Evolutionary conservation across 2,888 invertebrate species (phyloP).

Genomic region (Bellardia bayeri): DNA sequence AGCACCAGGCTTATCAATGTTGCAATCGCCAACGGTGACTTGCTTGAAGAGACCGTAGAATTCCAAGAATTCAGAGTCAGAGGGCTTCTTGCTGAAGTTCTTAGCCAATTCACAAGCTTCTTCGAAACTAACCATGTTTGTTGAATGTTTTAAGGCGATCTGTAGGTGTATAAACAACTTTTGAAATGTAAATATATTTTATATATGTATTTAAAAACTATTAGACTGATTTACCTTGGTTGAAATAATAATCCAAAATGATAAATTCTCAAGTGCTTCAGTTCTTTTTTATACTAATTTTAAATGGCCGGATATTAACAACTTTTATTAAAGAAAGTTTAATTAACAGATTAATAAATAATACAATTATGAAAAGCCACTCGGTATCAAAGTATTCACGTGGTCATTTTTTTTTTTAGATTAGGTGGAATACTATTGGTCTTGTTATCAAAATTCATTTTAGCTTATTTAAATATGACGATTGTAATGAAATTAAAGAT

Average conservation of each 20-base stretch:
- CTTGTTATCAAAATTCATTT: background rate
- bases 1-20: conserved; percentile 90
- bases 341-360: conserved; percentile 34
- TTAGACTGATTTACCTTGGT: conserved; percentile 37
- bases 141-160: conserved; percentile 37
- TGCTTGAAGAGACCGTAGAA: conserved; percentile 94
- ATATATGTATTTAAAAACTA: conserved; percentile 10
- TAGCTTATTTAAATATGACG: background rate
- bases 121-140: conserved; percentile 85
- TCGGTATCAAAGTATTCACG: conserved; percentile 11
- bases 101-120: conserved; percentile 86
- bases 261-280: conserved; percentile 33
- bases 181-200: background rate
- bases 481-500: background rate
- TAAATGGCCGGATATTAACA: conserved; percentile 5
- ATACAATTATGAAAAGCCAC: background rate
- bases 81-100: conserved; percentile 89
- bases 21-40: conserved; percentile 91
- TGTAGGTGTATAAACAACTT: background rate
- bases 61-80: conserved; percentile 91
- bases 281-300: conserved; percentile 50
- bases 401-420: background rate
- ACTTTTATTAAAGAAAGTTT: background rate
- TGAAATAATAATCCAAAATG: conserved; percentile 41
- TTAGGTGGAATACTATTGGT: background rate